These are phyloP conservation scores for Piprites chloris DNA, from an alignment of 2,113 vertebrate species.

Conservation along the genomic window DNA sequence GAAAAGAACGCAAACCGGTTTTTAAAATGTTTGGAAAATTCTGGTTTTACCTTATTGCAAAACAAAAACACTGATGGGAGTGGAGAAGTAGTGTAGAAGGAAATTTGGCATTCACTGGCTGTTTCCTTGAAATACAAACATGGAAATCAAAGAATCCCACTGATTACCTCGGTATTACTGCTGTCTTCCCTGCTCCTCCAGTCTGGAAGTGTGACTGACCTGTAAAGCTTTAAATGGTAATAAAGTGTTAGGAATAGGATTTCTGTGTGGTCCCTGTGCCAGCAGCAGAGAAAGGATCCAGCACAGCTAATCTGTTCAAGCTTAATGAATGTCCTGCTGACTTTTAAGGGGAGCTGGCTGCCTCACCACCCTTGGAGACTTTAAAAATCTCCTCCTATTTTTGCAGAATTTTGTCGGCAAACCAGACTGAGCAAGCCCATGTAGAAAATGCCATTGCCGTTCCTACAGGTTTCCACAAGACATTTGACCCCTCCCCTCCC, in stretches of 20 bases:
- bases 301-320: slow-evolving; percentile 8
- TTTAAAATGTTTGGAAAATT: background rate
- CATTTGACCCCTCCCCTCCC: slow-evolving; percentile 48
- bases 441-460: slow-evolving; percentile 32
- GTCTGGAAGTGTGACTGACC: background rate
- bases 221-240: background rate
- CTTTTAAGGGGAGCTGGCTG: slow-evolving; percentile 37
- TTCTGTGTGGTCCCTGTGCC: slow-evolving; percentile 46
- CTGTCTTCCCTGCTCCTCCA: background rate
- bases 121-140: background rate
- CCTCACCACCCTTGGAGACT: background rate
- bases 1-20: background rate
- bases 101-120: background rate
- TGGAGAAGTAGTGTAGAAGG: background rate
- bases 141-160: background rate
- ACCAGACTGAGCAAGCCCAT: slow-evolving; percentile 24
- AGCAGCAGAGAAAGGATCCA: slow-evolving; percentile 32
- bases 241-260: slow-evolving; percentile 14
- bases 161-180: background rate
- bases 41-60: background rate
- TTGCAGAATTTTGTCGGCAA: slow-evolving; percentile 49
- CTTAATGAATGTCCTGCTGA: slow-evolving; percentile 53
- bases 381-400: slow-evolving; percentile 36
- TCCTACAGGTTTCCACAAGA: slow-evolving; percentile 61
- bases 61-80: background rate